phyloP scores from a whole-genome alignment of 2,113 vertebrate species.

The Gallinago paraguaiae region DNA sequence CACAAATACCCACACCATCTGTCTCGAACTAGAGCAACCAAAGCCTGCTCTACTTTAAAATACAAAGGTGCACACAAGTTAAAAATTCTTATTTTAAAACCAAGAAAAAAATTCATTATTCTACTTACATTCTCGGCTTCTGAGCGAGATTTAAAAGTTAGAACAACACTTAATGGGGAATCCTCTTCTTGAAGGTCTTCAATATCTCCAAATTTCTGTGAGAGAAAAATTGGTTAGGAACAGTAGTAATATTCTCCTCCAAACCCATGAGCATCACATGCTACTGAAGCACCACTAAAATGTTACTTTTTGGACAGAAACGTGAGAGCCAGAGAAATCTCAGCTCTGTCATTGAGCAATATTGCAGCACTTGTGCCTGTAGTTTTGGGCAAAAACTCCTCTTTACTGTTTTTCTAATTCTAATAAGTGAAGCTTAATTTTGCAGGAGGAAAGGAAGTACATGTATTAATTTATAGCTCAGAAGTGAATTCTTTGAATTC shows the following conservation, averaged over 20 bases:
- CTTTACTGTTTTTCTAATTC: not conserved
- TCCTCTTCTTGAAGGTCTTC: conserved; percentile 89
- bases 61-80: not conserved
- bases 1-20: not conserved
- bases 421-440: not conserved
- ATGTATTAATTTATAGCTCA: not conserved
- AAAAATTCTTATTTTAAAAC: not conserved
- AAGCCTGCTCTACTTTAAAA: not conserved
- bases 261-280: fast-evolving
- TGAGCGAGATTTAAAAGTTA: conserved; percentile 88
- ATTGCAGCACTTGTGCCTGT: not conserved
- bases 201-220: conserved; percentile 87
- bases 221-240: not conserved
- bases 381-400: not conserved
- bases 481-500: not conserved
- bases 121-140: conserved; percentile 88
- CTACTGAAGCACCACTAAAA: not conserved
- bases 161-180: conserved; percentile 81
- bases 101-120: fast-evolving
- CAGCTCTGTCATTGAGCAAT: not conserved
- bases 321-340: not conserved
- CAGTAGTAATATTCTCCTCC: not conserved
- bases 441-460: not conserved
- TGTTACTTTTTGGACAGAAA: not conserved
- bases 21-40: not conserved